A percentile compares a stretch with the other conserved stretches of the same genome.
phyloP scores from a whole-genome alignment of 2,888 invertebrate genomes.

The Conchocele bisecta region DNA sequence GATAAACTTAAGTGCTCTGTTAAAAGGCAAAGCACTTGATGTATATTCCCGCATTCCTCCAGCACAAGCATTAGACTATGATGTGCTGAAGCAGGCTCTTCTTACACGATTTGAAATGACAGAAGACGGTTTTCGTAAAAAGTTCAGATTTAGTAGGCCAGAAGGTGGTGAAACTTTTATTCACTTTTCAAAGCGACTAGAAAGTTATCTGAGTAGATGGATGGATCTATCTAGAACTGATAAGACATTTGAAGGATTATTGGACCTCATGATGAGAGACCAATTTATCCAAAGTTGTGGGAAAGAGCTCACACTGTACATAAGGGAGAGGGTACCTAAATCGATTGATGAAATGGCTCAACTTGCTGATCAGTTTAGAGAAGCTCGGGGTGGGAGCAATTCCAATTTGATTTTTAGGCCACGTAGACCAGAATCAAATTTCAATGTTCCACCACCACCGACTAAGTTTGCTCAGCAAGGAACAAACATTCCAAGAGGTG shows the following conservation, averaged over 20 bases:
- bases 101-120: conserved; percentile 19
- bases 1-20: too few relatives aligned
- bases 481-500: too few relatives aligned
- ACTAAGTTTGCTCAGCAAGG: too few relatives aligned
- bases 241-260: conserved; percentile 11
- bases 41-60: conserved; percentile 12
- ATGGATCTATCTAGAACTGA: conserved; percentile 16
- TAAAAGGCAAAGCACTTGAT: conserved; percentile 14
- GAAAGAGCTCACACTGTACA: conserved; percentile 12
- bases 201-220: conserved; percentile 23
- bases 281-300: conserved; percentile 20
- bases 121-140: conserved; percentile 21
- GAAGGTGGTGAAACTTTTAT: conserved; percentile 20
- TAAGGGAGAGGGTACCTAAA: conserved; percentile 5
- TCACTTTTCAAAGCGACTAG: conserved; percentile 10
- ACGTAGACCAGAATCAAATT: neutral
- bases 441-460: too few relatives aligned
- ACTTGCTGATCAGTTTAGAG: conserved; percentile 26
- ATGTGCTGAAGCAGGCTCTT: conserved; percentile 15
- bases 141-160: conserved; percentile 8
- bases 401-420: neutral
- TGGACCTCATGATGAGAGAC: conserved; percentile 19
- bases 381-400: conserved; percentile 7
- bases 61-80: neutral
- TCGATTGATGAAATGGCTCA: conserved; percentile 12